Evolutionary conservation across 2,888 invertebrate genomes (phyloP).

Genomic region (Chamaedrilus cognettii): DNA sequence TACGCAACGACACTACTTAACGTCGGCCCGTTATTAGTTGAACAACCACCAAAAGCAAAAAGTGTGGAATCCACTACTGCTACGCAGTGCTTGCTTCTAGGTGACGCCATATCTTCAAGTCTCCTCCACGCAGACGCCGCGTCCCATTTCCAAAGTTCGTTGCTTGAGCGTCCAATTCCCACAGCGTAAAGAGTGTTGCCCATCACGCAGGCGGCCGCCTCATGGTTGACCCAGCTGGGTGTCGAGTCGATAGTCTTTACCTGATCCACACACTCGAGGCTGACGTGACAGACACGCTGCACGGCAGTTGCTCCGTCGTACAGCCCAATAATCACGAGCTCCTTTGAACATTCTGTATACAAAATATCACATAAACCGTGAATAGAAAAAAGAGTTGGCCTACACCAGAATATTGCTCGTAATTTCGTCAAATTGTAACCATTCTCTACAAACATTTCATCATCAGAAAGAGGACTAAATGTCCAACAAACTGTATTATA

Average conservation of each 20-base stretch:
- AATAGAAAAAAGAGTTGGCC: too few relatives aligned
- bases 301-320: background rate
- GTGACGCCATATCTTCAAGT: background rate
- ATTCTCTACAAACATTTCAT: too few relatives aligned
- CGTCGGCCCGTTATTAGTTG: too few relatives aligned
- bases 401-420: too few relatives aligned
- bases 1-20: background rate
- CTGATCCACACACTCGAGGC: background rate
- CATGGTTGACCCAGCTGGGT: background rate
- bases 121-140: background rate
- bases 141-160: constrained; percentile 1
- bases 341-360: too few relatives aligned
- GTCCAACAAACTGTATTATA: too few relatives aligned
- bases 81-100: background rate
- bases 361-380: too few relatives aligned
- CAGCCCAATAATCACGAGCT: background rate
- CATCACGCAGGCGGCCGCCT: constrained; percentile 1
- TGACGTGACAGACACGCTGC: background rate
- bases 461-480: too few relatives aligned
- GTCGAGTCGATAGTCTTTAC: background rate
- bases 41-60: background rate
- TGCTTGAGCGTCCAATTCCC: background rate
- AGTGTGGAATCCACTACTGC: background rate
- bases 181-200: background rate
- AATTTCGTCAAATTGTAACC: too few relatives aligned